These are phyloP conservation scores for Trilocha varians DNA, from an alignment of 2,888 invertebrate genomes.

Conservation along the genomic window DNA sequence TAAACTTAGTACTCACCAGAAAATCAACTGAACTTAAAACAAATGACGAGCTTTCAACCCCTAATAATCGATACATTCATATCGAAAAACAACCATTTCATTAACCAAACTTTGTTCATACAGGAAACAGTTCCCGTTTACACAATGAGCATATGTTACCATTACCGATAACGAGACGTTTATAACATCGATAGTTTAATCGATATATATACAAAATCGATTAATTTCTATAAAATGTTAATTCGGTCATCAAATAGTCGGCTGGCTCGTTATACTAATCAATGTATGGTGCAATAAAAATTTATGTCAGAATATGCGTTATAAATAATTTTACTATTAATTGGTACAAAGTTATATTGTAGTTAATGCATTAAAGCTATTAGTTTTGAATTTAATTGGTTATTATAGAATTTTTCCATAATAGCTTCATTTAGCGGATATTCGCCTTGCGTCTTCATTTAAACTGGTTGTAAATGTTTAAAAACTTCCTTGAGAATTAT, in stretches of 20 bases:
- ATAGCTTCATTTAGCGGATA: constrained; percentile 3
- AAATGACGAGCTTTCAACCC: constrained; percentile 16
- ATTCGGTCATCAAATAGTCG: constrained; percentile 64
- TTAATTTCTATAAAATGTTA: constrained; percentile 67
- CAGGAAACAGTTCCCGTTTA: constrained; percentile 44
- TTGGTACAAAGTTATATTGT: constrained; percentile 36
- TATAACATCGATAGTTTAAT: constrained; percentile 53
- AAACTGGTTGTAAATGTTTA: no score
- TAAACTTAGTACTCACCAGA: neutral
- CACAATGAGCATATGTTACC: constrained; percentile 57
- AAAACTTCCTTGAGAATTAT: no score
- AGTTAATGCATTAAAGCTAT: constrained; percentile 39
- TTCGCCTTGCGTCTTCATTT: neutral
- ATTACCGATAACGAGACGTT: constrained; percentile 64
- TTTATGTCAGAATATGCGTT: constrained; percentile 41
- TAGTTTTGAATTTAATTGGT: constrained; percentile 47
- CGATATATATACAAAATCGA: constrained; percentile 57
- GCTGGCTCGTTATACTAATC: constrained; percentile 62
- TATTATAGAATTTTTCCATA: constrained; percentile 10
- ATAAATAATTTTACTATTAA: constrained; percentile 55
- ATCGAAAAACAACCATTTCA: constrained; percentile 24
- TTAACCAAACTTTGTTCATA: constrained; percentile 20
- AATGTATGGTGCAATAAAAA: constrained; percentile 58
- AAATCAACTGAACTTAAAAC: neutral
- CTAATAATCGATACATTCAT: constrained; percentile 9